phyloP scores from a whole-genome alignment of 2,888 invertebrate species.

The Cotesia congregata region DNA sequence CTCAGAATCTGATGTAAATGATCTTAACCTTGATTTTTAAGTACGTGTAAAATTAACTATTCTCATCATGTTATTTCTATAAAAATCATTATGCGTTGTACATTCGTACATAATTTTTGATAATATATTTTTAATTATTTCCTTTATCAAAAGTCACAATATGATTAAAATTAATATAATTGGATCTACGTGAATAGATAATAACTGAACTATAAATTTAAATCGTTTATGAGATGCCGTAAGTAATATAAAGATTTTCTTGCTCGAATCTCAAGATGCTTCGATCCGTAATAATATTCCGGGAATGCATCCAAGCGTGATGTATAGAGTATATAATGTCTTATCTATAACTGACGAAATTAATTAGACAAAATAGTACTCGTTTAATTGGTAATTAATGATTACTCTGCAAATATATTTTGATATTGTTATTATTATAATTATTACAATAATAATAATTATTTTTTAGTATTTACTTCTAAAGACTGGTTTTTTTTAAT shows the following conservation, averaged over 20 bases:
- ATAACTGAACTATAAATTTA: not conserved
- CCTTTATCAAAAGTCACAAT: not conserved
- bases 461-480: no score
- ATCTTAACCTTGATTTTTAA: not conserved
- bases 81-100: conserved; percentile 1
- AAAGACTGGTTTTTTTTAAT: no score
- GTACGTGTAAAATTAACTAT: not conserved
- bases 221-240: not conserved
- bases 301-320: not conserved
- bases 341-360: not conserved
- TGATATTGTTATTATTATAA: no score
- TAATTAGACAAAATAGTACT: not conserved
- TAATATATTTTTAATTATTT: not conserved
- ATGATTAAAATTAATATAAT: not conserved
- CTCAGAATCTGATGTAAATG: not conserved
- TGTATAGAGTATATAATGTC: not conserved
- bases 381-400: not conserved
- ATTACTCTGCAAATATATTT: not conserved
- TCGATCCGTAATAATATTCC: not conserved
- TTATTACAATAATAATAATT: no score
- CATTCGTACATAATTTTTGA: not conserved
- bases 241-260: not conserved
- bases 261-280: not conserved
- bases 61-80: not conserved
- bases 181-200: not conserved